Conservation (phyloP, 2,888 invertebrate species). For the Eulithis testata region DNA sequence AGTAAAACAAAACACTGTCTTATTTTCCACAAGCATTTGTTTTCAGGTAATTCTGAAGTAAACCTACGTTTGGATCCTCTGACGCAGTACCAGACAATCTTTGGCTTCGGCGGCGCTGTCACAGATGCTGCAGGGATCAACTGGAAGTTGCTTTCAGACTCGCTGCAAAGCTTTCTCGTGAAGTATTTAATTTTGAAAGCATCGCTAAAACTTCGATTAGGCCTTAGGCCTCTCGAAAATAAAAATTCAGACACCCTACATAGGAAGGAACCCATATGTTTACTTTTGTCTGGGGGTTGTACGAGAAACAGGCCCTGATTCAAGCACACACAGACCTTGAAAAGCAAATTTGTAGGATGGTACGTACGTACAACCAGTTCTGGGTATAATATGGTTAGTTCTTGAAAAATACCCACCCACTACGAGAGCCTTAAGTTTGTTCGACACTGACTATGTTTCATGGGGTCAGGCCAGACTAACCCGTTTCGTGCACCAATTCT, state of each 20-base stretch:
- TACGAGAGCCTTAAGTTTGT: neutral
- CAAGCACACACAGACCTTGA: too few relatives aligned
- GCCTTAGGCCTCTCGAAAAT: too few relatives aligned
- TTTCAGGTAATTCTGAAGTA: slow-evolving; percentile 14
- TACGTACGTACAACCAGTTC: too few relatives aligned
- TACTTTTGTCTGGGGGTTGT: too few relatives aligned
- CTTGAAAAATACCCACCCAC: too few relatives aligned
- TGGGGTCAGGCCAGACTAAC: too few relatives aligned
- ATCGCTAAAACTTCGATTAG: too few relatives aligned
- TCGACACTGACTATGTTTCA: neutral
- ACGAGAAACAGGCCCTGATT: too few relatives aligned
- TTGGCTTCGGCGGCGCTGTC: slow-evolving; percentile 94
- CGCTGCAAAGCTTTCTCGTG: slow-evolving; percentile 59
- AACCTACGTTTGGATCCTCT: slow-evolving; percentile 39
- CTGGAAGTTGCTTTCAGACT: slow-evolving; percentile 81
- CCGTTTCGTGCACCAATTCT: neutral
- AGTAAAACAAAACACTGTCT: neutral
- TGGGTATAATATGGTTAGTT: too few relatives aligned
- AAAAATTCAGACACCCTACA: too few relatives aligned
- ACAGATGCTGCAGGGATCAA: slow-evolving; percentile 89
- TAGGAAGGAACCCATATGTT: too few relatives aligned
- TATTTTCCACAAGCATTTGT: neutral
- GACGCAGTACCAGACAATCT: slow-evolving; percentile 85
- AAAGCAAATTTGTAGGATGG: too few relatives aligned
- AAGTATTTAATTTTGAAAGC: slow-evolving; percentile 35